Evolutionary conservation across 1,140 invertebrate species (phyloP), one percentile per base, ranked within the genome.

Genomic region (Atopsyche davidsoni): DNA sequence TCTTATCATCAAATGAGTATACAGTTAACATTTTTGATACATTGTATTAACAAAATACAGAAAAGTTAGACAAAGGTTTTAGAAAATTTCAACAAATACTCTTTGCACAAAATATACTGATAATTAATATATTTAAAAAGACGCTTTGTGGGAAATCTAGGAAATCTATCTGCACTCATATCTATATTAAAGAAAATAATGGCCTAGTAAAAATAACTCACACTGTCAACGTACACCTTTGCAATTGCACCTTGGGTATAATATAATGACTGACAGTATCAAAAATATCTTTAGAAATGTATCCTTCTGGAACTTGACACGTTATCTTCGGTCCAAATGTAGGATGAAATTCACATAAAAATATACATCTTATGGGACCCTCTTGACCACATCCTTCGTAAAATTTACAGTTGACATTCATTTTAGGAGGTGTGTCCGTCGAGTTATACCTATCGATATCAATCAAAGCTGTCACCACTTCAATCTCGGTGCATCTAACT

Each of bases 181-280:
- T n/a, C n/a, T n/a, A n/a, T n/a, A n/a, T n/a, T n/a, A n/a, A n/a
- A n/a, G n/a, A n/a, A n/a, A n/a, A n/a, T n/a, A n/a, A n/a, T n/a
- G n/a, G n/a, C n/a, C n/a, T n/a, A n/a, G n/a, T 10, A 28, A 24
- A 51, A 39, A 2, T 10, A 58, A 81, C 84, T 80, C 81, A 92
- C 85, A 94, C 82, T 32, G 90, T 93, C 50, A 95, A 82, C 13
- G 86, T 85, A 64, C 87, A 86, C 51, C 86, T 75, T 64, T 91
- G 84, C n/a, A 96, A 73, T 65, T 94, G 87, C 31, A 85, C 82
- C 76, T 95, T 95, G 1, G 92, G 90, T 61, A 96, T 96, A 40
- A 96, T 89, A 65, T 93, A 95, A 59, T 90, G 87, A 67, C 86
- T 90, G 23, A 94, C 82, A 55, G 86, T 85, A 70, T 95, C 90